Conservation (phyloP, 2,113 vertebrate species). For the Dryoscopus gambensis region DNA sequence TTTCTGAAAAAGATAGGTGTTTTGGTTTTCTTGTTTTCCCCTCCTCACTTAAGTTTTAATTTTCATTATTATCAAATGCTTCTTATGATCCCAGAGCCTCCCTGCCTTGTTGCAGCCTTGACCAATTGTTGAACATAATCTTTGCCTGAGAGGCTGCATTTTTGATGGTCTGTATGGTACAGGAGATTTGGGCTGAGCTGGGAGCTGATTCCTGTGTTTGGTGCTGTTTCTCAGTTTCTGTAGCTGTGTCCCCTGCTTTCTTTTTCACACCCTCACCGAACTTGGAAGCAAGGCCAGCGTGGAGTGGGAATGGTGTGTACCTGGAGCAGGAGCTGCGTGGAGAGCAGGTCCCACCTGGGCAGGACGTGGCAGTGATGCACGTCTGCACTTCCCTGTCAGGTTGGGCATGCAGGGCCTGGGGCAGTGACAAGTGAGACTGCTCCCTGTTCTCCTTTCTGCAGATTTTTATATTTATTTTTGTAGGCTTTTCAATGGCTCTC, state of each 20-base stretch:
- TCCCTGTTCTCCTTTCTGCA: neutral
- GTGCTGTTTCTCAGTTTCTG: neutral
- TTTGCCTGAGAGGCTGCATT: neutral
- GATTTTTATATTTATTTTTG: neutral
- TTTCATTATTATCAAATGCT: neutral
- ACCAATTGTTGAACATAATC: neutral
- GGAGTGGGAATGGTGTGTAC: neutral
- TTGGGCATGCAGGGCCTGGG: neutral
- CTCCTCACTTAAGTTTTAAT: neutral
- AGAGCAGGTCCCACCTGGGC: neutral
- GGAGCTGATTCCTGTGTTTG: neutral
- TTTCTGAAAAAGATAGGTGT: neutral
- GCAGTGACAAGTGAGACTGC: neutral
- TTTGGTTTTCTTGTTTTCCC: neutral
- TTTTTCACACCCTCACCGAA: neutral
- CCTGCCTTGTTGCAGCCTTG: neutral
- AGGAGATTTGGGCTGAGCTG: neutral
- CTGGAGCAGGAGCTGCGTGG: neutral
- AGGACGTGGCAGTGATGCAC: neutral
- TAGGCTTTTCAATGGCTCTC: neutral
- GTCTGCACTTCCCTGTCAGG: rapidly evolving
- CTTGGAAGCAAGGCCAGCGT: neutral
- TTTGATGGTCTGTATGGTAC: neutral
- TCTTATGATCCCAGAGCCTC: neutral
- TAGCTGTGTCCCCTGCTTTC: neutral